Base-by-base conservation (phyloP, 2,888 invertebrate genomes). In the Pristionchus mayeri region DNA sequence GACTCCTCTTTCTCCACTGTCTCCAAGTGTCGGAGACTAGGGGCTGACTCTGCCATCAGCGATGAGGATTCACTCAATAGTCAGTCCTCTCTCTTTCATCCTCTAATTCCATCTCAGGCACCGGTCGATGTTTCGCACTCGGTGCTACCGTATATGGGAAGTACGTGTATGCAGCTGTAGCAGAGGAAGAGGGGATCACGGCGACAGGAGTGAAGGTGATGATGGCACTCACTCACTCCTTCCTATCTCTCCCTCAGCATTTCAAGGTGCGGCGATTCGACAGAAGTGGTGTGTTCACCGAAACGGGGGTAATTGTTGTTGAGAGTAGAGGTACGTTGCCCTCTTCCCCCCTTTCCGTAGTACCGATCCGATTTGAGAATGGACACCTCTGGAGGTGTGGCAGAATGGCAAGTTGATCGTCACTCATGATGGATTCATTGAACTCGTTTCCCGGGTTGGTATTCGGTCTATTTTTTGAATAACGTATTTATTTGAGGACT, bases 261-360 rank as follows among this genome's bases (percentile, higher is more conserved):
- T 71, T 71, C 71, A 71, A 71, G 71, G 71, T 71, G 4, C 37
- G 37, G 37, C 71, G 71, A 71, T 71, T 44, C 71, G 37, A 44
- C 24, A 71, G 21, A 71, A 44, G 16, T 24, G 44, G 7, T 44
- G n/a, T 11, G 16, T 18, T 71, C 40, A 34, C 6, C 7, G 71
- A 44, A 11, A 71, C 3, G 71, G 71, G 71, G 18, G 40, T 30
- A 37, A 30, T 71, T 3, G 71, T 71, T n/a, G 71, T 40, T 24
- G 40, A 71, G n/a, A 71, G 37, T 21, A 37, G 9, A 71, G 71
- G 71, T 71, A 18, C 7, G n/a, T 24, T 24, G 24, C 7, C 21
- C 40, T 44, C 44, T 44, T 44, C 44, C 44, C 44, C 13, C 44
- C 44, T 44, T 13, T 44, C 44, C 13, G 7, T 44, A n/a, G n/a